Evolutionary conservation across 1,140 invertebrate species (phyloP), one percentile per base, ranked within the genome.

Genomic region (Drosophila nigrodunni): DNA sequence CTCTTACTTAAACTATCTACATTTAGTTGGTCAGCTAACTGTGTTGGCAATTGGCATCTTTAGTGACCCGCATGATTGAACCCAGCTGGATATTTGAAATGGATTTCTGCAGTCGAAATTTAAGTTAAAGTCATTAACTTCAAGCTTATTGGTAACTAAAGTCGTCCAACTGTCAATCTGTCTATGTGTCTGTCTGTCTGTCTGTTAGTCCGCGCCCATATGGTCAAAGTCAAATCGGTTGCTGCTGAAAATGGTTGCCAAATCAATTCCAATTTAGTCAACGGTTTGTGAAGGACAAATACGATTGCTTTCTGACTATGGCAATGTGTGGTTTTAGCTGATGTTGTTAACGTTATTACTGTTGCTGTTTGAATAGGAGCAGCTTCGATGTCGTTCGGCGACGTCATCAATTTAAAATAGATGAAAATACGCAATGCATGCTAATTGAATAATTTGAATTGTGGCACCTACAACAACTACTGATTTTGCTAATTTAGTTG

Each of bases 371-470:
- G 54, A 82, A 79, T 79, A 79, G 80, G 75, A 80, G 81, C 81
- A 85, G 65, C 77, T 30, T 62, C 15, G 47, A 43, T 52, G 46
- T 52, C 59, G 44, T 7, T 5, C 10, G 64, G 50, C 83, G 80
- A 82, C 86, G 86, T 90, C 86, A 90, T 82, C 87, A 80, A 80
- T 90, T 82, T 64, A 67, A 90, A 90, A 90, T 90, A 90, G 87
- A 87, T 80, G 79, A 87, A 90, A 77, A 90, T 82, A 90, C 87
- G 87, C 86, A 90, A 82, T 82, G 83, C 85, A 88, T 88, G 86
- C 86, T 89, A 88, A 88, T 89, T 88, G 85, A 89, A 89, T 88
- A 85, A 89, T 83, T 83, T 72, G 85, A 88, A 82, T 89, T 89
- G 85, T 89, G 78, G 85, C 85, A 88, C 83, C 83, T 89, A 87